phyloP scores from a whole-genome alignment of 1,140 invertebrate species.

The Steinernema feltiae region DNA sequence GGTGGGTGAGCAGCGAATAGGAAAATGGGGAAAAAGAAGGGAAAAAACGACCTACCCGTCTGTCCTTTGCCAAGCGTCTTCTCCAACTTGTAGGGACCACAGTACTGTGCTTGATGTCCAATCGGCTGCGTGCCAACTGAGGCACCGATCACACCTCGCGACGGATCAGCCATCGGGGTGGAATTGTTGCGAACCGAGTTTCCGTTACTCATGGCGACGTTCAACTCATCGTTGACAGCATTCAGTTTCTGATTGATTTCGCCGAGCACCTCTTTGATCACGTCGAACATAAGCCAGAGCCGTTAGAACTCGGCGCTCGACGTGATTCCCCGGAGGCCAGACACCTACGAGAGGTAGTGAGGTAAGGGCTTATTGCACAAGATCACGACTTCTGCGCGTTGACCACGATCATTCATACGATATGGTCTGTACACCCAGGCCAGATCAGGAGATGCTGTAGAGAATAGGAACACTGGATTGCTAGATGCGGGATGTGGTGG shows the following conservation, averaged over 20 bases:
- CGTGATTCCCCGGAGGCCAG: constrained; percentile 11
- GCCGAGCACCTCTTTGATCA: constrained; percentile 39
- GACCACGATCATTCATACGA: neutral
- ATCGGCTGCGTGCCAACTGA: neutral
- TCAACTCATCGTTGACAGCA: constrained; percentile 41
- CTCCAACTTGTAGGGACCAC: constrained; percentile 89
- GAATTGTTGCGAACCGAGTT: constrained; percentile 2
- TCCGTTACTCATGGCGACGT: constrained; percentile 22
- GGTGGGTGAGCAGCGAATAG: constrained; percentile 1
- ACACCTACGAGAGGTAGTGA: neutral
- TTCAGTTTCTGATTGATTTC: constrained; percentile 43
- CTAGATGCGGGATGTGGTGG: neutral
- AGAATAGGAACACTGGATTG: neutral
- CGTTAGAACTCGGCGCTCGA: neutral
- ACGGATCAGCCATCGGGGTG: neutral
- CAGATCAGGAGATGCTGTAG: neutral
- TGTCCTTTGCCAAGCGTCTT: constrained; percentile 98
- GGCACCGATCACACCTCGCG: neutral
- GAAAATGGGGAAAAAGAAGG: neutral
- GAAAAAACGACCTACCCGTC: constrained; percentile 71
- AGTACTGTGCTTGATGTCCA: constrained; percentile 51
- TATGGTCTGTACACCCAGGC: neutral
- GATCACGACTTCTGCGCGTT: no score
- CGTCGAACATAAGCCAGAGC: constrained; percentile 25
- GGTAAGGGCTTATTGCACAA: no score